A percentile compares a stretch with the other conserved stretches of the same genome.
phyloP scores from a whole-genome alignment of 2,797 vertebrate species.

The Phrynocephalus forsythii region DNA sequence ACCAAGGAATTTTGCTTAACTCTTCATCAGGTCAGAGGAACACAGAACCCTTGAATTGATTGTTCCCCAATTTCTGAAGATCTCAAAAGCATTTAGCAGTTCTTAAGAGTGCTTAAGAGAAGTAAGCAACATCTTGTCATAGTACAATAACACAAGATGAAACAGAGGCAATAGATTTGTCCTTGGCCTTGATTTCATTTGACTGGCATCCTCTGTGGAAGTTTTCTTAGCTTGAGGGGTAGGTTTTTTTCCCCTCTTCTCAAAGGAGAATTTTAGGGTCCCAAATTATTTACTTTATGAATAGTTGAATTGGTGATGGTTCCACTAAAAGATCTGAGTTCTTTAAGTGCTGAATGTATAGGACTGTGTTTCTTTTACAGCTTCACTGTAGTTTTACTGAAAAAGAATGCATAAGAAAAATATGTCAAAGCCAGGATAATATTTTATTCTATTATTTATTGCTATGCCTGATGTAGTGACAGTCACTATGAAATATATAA shows the following conservation, averaged over 20 bases:
- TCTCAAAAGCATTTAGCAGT: background rate
- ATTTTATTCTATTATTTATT: background rate
- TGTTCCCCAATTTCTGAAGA: no score
- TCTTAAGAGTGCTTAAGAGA: background rate
- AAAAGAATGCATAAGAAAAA: background rate
- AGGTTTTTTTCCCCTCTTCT: background rate
- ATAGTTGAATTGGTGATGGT: background rate
- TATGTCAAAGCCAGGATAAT: background rate
- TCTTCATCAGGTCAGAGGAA: no score
- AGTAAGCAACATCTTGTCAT: background rate
- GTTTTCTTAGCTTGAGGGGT: no score
- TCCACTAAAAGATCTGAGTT: background rate
- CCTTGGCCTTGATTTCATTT: background rate
- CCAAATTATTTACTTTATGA: background rate
- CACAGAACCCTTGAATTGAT: no score
- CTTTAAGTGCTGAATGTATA: background rate
- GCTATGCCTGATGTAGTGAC: background rate
- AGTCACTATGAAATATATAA: background rate
- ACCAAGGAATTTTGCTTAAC: background rate
- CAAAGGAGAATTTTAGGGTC: background rate
- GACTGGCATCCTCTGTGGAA: background rate
- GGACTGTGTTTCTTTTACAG: no score
- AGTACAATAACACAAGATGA: background rate
- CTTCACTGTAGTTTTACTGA: background rate
- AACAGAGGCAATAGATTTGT: background rate